phyloP scores from a whole-genome alignment of 2,888 invertebrate species.

The Bugulina stolonifera region DNA sequence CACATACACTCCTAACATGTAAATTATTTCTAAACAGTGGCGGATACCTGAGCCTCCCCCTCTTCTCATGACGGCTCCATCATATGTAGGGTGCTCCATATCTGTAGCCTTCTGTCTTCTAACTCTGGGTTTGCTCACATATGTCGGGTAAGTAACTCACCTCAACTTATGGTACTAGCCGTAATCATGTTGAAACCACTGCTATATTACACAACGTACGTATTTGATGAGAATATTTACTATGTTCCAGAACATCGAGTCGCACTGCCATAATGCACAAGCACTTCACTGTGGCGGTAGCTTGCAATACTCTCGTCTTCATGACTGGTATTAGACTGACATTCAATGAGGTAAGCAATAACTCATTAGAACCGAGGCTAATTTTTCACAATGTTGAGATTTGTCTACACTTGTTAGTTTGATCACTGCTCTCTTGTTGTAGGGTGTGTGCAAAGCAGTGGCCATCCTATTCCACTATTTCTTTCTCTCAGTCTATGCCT shows the following conservation, averaged over 20 bases:
- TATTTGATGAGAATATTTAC: background rate
- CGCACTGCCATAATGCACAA: conserved; percentile 51
- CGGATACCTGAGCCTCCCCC: conserved; percentile 29
- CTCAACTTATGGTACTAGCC: background rate
- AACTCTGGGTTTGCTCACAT: conserved; percentile 44
- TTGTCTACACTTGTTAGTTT: background rate
- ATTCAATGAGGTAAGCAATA: conserved; percentile 28
- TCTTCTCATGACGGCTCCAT: conserved; percentile 47
- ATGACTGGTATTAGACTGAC: conserved; percentile 46
- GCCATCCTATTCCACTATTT: conserved; percentile 51
- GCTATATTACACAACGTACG: background rate
- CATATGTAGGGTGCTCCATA: conserved; percentile 51
- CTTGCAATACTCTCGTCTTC: conserved; percentile 45
- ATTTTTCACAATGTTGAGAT: no score
- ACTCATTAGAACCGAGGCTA: no score
- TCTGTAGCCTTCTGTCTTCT: conserved; percentile 46
- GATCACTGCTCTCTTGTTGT: conserved; percentile 30
- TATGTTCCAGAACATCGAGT: conserved; percentile 45
- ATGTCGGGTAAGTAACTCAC: conserved; percentile 40
- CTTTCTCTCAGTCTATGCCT: conserved; percentile 49
- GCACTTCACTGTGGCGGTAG: conserved; percentile 48
- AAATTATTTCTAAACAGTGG: conserved; percentile 5
- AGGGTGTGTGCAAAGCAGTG: conserved; percentile 48
- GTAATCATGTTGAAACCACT: background rate
- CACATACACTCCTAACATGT: background rate